Conservation (phyloP, 2,797 vertebrate species). For the Sebastes dallii region DNA sequence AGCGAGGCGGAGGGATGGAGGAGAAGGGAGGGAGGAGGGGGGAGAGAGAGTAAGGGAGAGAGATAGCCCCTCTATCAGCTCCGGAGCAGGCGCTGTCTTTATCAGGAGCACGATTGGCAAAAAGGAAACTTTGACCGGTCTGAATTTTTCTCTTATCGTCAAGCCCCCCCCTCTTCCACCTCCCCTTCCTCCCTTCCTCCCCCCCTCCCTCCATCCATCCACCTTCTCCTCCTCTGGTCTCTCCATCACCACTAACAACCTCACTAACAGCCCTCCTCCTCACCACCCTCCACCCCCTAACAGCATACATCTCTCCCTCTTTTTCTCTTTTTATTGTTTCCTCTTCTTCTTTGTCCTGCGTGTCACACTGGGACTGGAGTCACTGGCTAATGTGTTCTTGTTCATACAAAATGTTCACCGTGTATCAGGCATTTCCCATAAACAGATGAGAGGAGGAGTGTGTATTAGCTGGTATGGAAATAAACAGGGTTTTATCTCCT, state of each 20-base stretch:
- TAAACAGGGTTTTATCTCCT: slow-evolving; percentile 44
- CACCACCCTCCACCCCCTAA: neutral
- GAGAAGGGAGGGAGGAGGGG: slow-evolving; percentile 10
- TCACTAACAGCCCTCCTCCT: slow-evolving; percentile 20
- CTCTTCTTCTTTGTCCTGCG: neutral
- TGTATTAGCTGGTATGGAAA: slow-evolving; percentile 43
- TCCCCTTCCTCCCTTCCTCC: neutral
- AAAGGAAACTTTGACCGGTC: slow-evolving; percentile 92
- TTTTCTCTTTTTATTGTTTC: slow-evolving; percentile 21
- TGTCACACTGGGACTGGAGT: slow-evolving; percentile 64
- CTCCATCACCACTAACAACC: slow-evolving; percentile 77
- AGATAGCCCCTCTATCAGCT: slow-evolving; percentile 92
- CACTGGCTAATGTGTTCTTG: slow-evolving; percentile 32
- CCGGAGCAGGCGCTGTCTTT: slow-evolving; percentile 91
- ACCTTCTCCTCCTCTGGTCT: slow-evolving; percentile 69
- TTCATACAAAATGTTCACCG: slow-evolving; percentile 41
- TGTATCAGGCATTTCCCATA: slow-evolving; percentile 53
- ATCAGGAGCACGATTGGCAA: slow-evolving; percentile 93
- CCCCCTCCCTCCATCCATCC: slow-evolving; percentile 61
- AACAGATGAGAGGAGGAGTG: slow-evolving; percentile 22
- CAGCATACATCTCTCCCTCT: slow-evolving; percentile 19
- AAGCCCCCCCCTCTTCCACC: slow-evolving; percentile 62
- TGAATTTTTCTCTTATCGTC: slow-evolving; percentile 91
- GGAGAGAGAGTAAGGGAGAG: slow-evolving; percentile 66
- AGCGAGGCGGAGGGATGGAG: slow-evolving; percentile 57